Base-by-base conservation (phyloP, 1,140 invertebrate genomes). In the Cyclargus thomasi region DNA sequence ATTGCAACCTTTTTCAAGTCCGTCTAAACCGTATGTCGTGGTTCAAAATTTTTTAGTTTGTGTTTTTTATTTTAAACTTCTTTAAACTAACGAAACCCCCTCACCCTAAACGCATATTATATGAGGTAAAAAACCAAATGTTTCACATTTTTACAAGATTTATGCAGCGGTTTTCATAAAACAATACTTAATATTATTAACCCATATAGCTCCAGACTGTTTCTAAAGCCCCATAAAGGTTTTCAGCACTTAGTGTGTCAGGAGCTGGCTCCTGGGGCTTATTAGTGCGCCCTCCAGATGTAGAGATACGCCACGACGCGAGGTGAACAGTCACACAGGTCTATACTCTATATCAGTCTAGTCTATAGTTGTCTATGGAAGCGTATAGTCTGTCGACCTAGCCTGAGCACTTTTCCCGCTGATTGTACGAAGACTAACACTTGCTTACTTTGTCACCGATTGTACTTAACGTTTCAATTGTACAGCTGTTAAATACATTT, bases 241-340 rank as follows among this genome's bases (percentile, higher is more conserved):
- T 47, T 16, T 47, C 11, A 47, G 14, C 39, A 47, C 39, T 47
- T 47, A 16, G 39, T 47, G 39, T 47, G 39, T 47, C 39, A 47
- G 17, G 17, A 20, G 18, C 10, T 11, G 18, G 21, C 18, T 59
- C 55, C 55, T 59, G 55, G 17, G 55, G 7, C 55, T 59, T 21
- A 59, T 59, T 59, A 59, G 55, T 21, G 55, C n/a, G 17, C 55
- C 17, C 55, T 59, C 55, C 18, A 59, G 55, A 59, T 59, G 55
- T 0, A 7, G 55, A 59, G 55, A 59, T 59, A 59, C 18, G 55
- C 3, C 55, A 59, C 55, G 55, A 17, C 55, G 6, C 55, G 55
- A 21, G 18, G 55, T 47, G 39, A 47, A 47, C 39, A 47, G 39
- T 47, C 39, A 47, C 39, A 47, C 39, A 47, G 39, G 39, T 47